Percentiles rank a stretch among this genome's conserved stretches.
Conservation (phyloP, 2,113 vertebrate genomes). For the Pseudonaja textilis region DNA sequence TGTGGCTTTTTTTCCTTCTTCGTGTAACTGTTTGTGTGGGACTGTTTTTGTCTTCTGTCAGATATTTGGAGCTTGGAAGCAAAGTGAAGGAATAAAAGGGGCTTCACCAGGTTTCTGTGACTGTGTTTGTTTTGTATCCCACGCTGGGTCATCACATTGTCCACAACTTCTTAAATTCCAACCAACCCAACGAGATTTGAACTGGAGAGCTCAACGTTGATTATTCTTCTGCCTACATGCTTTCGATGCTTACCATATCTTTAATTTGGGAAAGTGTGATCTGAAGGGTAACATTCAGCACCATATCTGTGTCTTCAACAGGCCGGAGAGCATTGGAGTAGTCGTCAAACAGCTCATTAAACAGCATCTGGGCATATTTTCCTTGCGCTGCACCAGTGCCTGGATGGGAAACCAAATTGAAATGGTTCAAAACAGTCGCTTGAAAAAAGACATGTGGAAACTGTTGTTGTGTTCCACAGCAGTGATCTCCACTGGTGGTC, state of each 20-base stretch:
- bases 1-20: too few species aligned
- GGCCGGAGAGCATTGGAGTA: conserved; percentile 91
- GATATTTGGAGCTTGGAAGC: too few species aligned
- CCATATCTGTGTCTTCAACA: conserved; percentile 92
- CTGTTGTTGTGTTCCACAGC: not conserved
- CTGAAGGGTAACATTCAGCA: conserved; percentile 93
- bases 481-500: too few species aligned
- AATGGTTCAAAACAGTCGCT: not conserved
- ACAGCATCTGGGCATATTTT: conserved; percentile 90
- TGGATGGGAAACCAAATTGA: conserved; percentile 57
- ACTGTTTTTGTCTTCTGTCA: too few species aligned
- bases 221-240: not conserved
- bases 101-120: too few species aligned
- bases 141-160: too few species aligned
- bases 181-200: not conserved
- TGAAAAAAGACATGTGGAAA: not conserved
- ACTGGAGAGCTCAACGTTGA: not conserved
- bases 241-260: conserved; percentile 85
- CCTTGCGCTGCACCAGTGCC: conserved; percentile 85
- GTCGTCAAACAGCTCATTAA: conserved; percentile 87
- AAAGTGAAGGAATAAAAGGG: too few species aligned
- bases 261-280: conserved; percentile 97
- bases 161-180: not conserved
- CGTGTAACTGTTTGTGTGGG: too few species aligned
- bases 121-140: too few species aligned